Conservation (phyloP, 2,113 vertebrate species). For the Rhinolophus sinicus region DNA sequence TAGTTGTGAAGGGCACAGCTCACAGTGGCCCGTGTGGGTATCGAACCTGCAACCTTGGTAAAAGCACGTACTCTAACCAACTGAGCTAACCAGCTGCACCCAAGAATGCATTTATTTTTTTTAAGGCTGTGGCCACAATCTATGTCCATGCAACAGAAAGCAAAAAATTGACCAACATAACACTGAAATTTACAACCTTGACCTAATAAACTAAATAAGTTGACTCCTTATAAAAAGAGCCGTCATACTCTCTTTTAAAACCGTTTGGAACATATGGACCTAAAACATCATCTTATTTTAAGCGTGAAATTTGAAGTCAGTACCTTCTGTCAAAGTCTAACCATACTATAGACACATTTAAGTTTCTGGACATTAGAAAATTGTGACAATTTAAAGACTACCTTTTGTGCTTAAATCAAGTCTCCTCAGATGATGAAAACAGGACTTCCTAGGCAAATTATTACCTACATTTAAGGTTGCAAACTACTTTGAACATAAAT, state of each 20-base stretch:
- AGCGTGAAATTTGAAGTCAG: neutral
- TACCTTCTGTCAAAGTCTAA: slow-evolving; percentile 24
- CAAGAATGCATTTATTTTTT: neutral
- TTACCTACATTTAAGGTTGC: neutral
- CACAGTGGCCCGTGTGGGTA: too few species aligned
- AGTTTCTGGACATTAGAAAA: slow-evolving; percentile 31
- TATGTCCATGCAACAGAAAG: neutral
- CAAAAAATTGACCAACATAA: slow-evolving; percentile 2
- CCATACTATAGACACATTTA: neutral
- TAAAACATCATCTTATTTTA: slow-evolving; percentile 5
- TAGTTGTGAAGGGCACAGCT: too few species aligned
- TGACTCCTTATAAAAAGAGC: neutral
- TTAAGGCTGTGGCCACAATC: neutral
- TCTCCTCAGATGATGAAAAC: slow-evolving; percentile 2
- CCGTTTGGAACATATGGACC: neutral
- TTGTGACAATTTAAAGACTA: neutral
- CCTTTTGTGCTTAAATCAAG: neutral
- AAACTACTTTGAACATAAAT: neutral
- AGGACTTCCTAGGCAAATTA: neutral
- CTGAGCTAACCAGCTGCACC: too few species aligned
- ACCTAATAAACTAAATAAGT: slow-evolving; percentile 12
- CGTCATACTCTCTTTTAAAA: neutral
- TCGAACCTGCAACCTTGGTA: too few species aligned
- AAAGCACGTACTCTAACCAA: too few species aligned
- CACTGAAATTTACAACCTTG: neutral